Conservation (phyloP, 2,113 vertebrate genomes). For the Ifrita kowaldi region DNA sequence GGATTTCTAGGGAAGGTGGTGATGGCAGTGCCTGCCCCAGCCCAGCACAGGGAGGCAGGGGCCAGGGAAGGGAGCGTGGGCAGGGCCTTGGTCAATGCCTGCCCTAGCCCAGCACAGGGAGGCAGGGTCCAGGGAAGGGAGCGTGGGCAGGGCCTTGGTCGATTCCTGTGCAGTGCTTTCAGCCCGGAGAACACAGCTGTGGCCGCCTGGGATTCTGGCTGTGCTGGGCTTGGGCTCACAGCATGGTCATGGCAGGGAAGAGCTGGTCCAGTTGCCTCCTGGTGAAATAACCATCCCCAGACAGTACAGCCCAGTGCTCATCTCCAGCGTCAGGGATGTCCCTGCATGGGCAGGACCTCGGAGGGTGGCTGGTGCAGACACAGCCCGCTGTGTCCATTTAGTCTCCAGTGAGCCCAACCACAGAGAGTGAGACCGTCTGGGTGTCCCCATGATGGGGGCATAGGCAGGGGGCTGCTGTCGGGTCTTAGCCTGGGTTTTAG, state of each 20-base stretch:
- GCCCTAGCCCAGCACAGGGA: accelerated
- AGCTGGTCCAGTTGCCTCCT: background rate
- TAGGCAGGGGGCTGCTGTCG: background rate
- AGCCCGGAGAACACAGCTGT: background rate
- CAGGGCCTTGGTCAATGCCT: background rate
- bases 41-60: accelerated
- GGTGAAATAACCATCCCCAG: background rate
- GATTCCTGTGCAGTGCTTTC: background rate
- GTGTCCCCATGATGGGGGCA: accelerated
- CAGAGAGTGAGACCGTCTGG: background rate
- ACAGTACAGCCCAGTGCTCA: background rate
- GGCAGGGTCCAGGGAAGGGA: background rate
- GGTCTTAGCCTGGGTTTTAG: background rate
- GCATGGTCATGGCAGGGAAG: background rate
- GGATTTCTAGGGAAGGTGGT: background rate
- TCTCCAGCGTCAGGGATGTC: accelerated
- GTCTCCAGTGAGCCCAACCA: background rate
- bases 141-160: accelerated
- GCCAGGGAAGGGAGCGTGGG: accelerated
- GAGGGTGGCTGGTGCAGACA: background rate
- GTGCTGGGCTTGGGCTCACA: background rate
- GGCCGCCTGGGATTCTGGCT: accelerated
- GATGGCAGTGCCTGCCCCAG: background rate
- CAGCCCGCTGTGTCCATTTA: accelerated
- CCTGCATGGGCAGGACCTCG: accelerated